A percentile compares a stretch with the other conserved stretches of the same genome.
Conservation (phyloP, 2,797 vertebrate genomes). For the Synaphobranchus kaupii region DNA sequence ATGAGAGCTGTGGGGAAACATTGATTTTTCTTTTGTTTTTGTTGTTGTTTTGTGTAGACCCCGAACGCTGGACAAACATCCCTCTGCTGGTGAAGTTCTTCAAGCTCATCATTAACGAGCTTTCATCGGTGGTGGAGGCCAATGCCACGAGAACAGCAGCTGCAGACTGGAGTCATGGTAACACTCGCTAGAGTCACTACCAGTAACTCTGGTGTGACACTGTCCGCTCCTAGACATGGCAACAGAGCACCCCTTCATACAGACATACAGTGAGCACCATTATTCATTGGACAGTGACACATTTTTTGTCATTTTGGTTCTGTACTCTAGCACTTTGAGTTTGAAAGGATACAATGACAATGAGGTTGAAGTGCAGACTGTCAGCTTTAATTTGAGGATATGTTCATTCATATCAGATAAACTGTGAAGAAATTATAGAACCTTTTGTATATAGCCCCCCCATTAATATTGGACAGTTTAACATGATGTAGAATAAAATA, state of each 20-base stretch:
- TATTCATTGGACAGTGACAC: too few relatives aligned
- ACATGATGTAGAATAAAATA: too few relatives aligned
- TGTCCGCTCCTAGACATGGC: not conserved
- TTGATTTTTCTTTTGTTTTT: not conserved
- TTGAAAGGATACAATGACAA: too few relatives aligned
- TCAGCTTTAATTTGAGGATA: too few relatives aligned
- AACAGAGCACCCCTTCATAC: not conserved
- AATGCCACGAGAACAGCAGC: conserved; percentile 84
- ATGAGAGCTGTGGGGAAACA: not conserved
- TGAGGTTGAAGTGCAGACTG: too few relatives aligned
- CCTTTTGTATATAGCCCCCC: too few relatives aligned
- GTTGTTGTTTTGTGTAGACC: conserved; percentile 69
- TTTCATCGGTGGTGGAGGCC: conserved; percentile 92
- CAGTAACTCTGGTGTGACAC: not conserved
- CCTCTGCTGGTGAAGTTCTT: conserved; percentile 96
- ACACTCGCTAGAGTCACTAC: not conserved
- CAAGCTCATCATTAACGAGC: conserved; percentile 95
- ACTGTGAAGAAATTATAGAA: too few relatives aligned
- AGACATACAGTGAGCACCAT: too few relatives aligned
- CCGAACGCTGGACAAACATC: conserved; percentile 97
- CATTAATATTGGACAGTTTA: too few relatives aligned
- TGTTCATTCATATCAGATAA: too few relatives aligned
- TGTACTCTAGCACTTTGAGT: too few relatives aligned
- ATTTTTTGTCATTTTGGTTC: too few relatives aligned
- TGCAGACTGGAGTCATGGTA: conserved; percentile 92